phyloP scores from a whole-genome alignment of 2,888 invertebrate species.

The Polymixis flavicincta region DNA sequence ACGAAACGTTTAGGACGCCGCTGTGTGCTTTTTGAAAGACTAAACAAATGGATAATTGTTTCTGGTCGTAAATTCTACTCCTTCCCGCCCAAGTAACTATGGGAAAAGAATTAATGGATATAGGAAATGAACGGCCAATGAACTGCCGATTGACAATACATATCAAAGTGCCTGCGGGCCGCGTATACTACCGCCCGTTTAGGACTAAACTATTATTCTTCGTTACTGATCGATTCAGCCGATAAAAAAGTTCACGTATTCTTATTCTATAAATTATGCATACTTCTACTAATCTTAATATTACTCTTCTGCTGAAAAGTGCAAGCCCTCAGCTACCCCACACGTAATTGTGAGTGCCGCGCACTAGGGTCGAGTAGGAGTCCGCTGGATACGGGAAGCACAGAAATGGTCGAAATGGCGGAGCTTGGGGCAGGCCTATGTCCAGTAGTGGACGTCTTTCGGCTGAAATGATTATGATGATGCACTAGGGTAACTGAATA shows the following conservation, averaged over 20 bases:
- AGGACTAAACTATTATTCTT: background rate
- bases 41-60: constrained; percentile 59
- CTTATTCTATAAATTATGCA: background rate
- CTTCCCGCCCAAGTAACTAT: constrained; percentile 30
- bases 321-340: background rate
- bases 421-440: too few species aligned
- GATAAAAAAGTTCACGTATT: background rate
- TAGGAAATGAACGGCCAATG: constrained; percentile 13
- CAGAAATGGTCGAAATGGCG: too few species aligned
- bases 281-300: background rate
- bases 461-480: too few species aligned
- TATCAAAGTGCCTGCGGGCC: background rate
- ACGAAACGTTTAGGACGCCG: constrained; percentile 29
- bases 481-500: background rate
- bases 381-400: too few species aligned
- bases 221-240: background rate
- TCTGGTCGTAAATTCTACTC: constrained; percentile 29
- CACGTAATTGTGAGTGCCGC: too few species aligned
- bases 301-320: background rate
- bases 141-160: constrained; percentile 9
- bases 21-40: too few species aligned
- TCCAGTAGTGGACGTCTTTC: too few species aligned
- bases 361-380: too few species aligned
- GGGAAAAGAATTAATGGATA: constrained; percentile 20
- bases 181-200: background rate